Evolutionary conservation across 92 coral and sea anemone genomes (phyloP), one percentile per base, ranked within the genome.

Genomic region (Ricordea florida): DNA sequence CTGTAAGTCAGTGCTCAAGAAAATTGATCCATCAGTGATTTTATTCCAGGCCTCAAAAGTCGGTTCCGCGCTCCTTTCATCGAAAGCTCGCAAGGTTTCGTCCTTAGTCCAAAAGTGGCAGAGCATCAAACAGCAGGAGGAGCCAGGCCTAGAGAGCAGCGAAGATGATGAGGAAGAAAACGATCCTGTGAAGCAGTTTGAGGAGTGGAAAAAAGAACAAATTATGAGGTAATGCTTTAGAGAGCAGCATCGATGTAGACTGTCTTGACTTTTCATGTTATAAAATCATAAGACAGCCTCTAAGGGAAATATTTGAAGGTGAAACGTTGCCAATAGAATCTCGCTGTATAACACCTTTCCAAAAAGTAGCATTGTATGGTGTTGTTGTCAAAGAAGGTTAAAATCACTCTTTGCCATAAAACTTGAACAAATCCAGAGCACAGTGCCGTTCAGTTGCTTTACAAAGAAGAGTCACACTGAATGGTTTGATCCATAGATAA

Each of bases 101-200:
- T 87, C 97, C 6, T 82, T 94, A 50, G 98, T 94, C 9, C 98
- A 94, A 34, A 94, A 94, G 50, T 94, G 98, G 98, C 98, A 94
- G 87, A 90, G 86, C 15, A 88, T 94, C 55, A 87, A 94, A 52
- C 84, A 88, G 34, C 79, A 83, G 7, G 92, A 80, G 17, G 90
- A 87, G 40, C 93, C 90, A 34, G 87, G 65, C 29, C 33, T 81
- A 15, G 62, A 71, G 34, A 89, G 89, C 49, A 85, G 84, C 8
- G 93, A 88, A 18, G 98, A 94, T 29, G 97, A 94, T 15, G 97
- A 89, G 23, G 89, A 88, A 57, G 87, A 66, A 23, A 79, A 59
- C n/a, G 76, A 80, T 44, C 72, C 83, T 18, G 80, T 62, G 53
- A 79, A 80, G 32, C 93, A 86, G 76, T 92, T 94, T 21, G 85